Evolutionary conservation across 2,797 vertebrate species (phyloP), one percentile per base, ranked within the genome.

Genomic region (Muraenolepis orangiensis): DNA sequence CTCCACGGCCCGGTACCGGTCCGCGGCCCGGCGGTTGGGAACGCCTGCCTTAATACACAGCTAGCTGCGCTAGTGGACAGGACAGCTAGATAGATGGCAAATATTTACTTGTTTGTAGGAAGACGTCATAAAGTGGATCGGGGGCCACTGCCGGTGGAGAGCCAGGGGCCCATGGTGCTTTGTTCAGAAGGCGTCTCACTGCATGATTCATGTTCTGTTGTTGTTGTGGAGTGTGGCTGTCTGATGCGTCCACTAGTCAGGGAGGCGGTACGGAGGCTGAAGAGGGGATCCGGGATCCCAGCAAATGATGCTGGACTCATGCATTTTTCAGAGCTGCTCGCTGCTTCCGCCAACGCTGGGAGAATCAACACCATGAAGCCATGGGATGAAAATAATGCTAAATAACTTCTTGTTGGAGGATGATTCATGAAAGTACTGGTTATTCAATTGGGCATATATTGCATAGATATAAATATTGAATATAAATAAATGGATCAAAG

Each of bases 171-270:
- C 74, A 73, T 73, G 85, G 83, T 40, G 10, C 38, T 40, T 13
- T 40, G 38, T 40, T 40, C 66, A 69, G n/a, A n/a, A n/a, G n/a
- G n/a, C n/a, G n/a, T 82, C 82, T 74, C 34, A 57, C 78, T 90
- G 84, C 82, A 89, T 90, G 88, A 91, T 91, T 91, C 88, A 91
- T 88, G 85, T 40, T 75, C 75, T 81, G 75, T 66, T 79, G 76
- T 76, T 81, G 72, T 81, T 84, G 87, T 84, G 81, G 86, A 86
- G 80, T 73, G 81, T 73, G 0, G 38, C 14, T 3, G 38, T 85
- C 72, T 91, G 89, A 92, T 90, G 82, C 87, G 81, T 73, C 82
- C 87, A 85, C 86, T 91, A 90, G 89, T 83, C 81, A 83, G 38
- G 14, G 14, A 40, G 38, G 38, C 14, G 38, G 38, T 40, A 13